Conservation (phyloP, 2,797 vertebrate genomes). For the Setipinna tenuifilis region DNA sequence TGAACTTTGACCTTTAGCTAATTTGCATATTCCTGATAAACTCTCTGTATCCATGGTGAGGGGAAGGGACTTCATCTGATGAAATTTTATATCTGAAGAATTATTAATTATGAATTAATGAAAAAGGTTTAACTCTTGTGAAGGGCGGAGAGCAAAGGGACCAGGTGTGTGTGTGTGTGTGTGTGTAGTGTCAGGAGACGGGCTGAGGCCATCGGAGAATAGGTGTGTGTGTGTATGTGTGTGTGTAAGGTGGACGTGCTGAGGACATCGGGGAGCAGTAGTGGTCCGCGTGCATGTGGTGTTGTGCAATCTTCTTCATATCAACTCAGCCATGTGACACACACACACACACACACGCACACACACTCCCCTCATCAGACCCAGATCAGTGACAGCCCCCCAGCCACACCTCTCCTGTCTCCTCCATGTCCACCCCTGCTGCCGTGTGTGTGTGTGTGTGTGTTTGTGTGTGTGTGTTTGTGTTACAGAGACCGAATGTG, state of each 20-base stretch:
- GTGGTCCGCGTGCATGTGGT: not conserved
- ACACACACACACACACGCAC: no score
- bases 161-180: constrained; percentile 64
- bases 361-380: not conserved
- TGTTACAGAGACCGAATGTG: no score
- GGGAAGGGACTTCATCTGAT: constrained; percentile 61
- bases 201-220: no score
- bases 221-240: no score
- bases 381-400: not conserved
- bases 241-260: no score
- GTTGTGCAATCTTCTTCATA: not conserved
- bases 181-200: not conserved
- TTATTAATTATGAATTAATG: constrained; percentile 38
- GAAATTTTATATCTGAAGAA: constrained; percentile 65
- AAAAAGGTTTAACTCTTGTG: constrained; percentile 64
- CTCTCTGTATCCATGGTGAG: constrained; percentile 62
- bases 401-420: not conserved
- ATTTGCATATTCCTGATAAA: constrained; percentile 61
- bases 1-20: constrained; percentile 60
- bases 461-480: no score
- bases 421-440: no score
- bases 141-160: constrained; percentile 72
- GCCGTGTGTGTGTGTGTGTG: no score
- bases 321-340: not conserved
- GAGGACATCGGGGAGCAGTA: no score